Evolutionary conservation across 2,113 vertebrate species (phyloP).

Genomic region (Dunckerocampus dactyliophorus): DNA sequence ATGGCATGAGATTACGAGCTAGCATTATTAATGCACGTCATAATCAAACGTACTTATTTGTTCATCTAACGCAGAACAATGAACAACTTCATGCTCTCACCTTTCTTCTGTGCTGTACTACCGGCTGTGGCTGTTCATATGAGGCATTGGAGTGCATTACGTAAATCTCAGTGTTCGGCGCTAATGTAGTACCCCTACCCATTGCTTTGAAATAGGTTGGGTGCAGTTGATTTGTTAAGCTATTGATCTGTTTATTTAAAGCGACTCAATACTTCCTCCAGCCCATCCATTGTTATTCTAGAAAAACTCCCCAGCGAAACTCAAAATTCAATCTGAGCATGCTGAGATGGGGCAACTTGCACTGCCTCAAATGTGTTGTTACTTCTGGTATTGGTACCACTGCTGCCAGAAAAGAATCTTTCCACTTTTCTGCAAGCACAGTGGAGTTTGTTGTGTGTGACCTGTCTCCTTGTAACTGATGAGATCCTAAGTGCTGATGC

Average conservation of each 20-base stretch:
- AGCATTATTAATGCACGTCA: too few species aligned
- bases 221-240: conserved; percentile 48
- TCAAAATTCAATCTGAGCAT: conserved; percentile 29
- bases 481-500: conserved; percentile 64
- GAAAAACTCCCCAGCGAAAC: conserved; percentile 32
- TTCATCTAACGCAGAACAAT: too few species aligned
- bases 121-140: too few species aligned
- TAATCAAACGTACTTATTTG: too few species aligned
- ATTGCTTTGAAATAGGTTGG: conserved; percentile 27
- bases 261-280: conserved; percentile 12
- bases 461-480: conserved; percentile 47
- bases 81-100: too few species aligned
- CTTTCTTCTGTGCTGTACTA: too few species aligned
- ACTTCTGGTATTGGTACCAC: conserved; percentile 29
- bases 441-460: conserved; percentile 27
- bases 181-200: not conserved
- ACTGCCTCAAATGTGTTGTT: conserved; percentile 27
- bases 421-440: conserved; percentile 26
- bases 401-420: conserved; percentile 19
- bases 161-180: too few species aligned
- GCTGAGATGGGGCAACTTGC: conserved; percentile 19
- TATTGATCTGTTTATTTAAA: conserved; percentile 61
- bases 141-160: too few species aligned
- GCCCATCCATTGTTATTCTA: conserved; percentile 1
- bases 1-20: too few species aligned